Evolutionary conservation across 1,140 invertebrate species (phyloP).

Genomic region (Helicoverpa zea): DNA sequence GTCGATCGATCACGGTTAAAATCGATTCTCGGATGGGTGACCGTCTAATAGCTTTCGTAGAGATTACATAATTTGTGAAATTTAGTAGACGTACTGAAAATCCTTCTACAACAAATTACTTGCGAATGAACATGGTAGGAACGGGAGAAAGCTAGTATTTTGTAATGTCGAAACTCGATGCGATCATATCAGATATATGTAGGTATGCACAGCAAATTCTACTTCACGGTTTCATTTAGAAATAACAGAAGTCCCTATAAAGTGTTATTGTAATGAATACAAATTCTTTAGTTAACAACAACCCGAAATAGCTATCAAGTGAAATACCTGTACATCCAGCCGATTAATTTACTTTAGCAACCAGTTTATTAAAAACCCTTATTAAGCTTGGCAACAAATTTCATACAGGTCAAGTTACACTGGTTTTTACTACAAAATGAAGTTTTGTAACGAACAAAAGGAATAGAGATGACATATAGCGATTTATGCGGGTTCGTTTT

Average conservation of each 20-base stretch:
- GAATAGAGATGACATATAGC: slow-evolving; percentile 55
- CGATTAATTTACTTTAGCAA: slow-evolving; percentile 23
- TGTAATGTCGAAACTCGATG: too few relatives aligned
- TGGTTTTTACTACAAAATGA: slow-evolving; percentile 50
- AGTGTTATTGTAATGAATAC: slow-evolving; percentile 8
- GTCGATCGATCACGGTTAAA: too few relatives aligned
- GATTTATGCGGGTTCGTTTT: slow-evolving; percentile 56
- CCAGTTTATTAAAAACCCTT: slow-evolving; percentile 11
- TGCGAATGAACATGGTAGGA: too few relatives aligned
- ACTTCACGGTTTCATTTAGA: neutral
- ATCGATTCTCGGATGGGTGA: too few relatives aligned
- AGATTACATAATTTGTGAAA: too few relatives aligned
- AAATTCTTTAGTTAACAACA: slow-evolving; percentile 19
- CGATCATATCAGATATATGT: too few relatives aligned
- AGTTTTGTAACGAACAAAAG: slow-evolving; percentile 56
- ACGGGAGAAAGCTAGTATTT: too few relatives aligned
- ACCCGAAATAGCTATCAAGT: slow-evolving; percentile 29
- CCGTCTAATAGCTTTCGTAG: too few relatives aligned
- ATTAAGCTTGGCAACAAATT: slow-evolving; percentile 4
- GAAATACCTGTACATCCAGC: slow-evolving; percentile 34
- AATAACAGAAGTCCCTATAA: neutral
- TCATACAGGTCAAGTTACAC: slow-evolving; percentile 9
- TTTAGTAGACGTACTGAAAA: too few relatives aligned
- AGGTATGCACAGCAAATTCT: neutral
- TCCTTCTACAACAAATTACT: too few relatives aligned